Conservation (phyloP, 2,797 vertebrate genomes). For the Varecia variegata region DNA sequence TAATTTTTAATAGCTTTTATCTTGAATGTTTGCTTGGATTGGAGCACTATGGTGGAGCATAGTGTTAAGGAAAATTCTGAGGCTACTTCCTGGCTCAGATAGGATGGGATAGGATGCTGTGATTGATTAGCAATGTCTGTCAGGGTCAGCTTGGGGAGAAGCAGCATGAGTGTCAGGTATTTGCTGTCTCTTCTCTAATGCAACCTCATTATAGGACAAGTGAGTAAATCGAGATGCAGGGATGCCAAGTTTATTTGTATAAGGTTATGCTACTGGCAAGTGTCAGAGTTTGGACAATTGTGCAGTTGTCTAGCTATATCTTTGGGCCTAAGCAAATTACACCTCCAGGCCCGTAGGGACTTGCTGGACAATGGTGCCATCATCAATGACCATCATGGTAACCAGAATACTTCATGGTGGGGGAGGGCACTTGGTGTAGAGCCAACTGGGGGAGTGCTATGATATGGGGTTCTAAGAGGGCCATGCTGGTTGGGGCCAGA, state of each 20-base stretch:
- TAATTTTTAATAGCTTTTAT: background rate
- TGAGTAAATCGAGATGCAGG: background rate
- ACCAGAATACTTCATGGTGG: background rate
- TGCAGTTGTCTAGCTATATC: background rate
- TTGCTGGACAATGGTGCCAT: background rate
- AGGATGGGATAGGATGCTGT: background rate
- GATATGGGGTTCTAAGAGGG: background rate
- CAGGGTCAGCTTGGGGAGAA: background rate
- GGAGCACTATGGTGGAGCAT: background rate
- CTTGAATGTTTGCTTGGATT: background rate
- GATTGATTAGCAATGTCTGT: background rate
- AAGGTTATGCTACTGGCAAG: background rate
- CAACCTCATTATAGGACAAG: background rate
- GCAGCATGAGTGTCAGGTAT: background rate
- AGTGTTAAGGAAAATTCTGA: background rate
- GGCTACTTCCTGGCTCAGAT: background rate
- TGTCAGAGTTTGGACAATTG: background rate
- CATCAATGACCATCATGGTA: background rate
- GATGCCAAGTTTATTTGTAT: background rate
- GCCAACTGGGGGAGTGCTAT: background rate
- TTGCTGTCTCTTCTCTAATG: background rate
- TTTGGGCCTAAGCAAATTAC: background rate
- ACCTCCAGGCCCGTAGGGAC: background rate
- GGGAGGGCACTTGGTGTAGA: no score
- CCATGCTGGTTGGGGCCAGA: background rate